Conservation (phyloP, 2,888 invertebrate species). For the Nebria brevicollis region DNA sequence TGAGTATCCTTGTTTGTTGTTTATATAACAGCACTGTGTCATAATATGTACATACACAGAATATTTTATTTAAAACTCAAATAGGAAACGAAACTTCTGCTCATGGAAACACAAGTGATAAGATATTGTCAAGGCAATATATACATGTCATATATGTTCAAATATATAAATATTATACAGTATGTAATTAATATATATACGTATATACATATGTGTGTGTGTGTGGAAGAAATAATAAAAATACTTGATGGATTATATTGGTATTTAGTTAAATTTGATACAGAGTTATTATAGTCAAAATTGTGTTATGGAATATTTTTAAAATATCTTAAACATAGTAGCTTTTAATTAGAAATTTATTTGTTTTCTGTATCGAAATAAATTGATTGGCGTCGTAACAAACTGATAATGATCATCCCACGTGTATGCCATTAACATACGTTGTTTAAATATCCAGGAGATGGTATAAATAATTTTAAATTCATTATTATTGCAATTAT, state of each 20-base stretch:
- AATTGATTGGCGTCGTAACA: too few relatives aligned
- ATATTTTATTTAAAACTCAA: slow-evolving; percentile 36
- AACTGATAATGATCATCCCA: too few relatives aligned
- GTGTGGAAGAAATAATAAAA: too few relatives aligned
- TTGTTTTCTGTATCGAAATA: too few relatives aligned
- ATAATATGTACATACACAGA: slow-evolving; percentile 26
- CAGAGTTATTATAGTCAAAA: not conserved
- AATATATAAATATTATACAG: too few relatives aligned
- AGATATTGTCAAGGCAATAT: slow-evolving; percentile 40
- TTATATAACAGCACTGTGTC: slow-evolving; percentile 26
- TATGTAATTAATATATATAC: not conserved
- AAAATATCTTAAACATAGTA: not conserved
- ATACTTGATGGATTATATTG: not conserved
- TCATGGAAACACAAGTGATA: slow-evolving; percentile 40
- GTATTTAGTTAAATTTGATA: not conserved
- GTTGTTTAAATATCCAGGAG: too few relatives aligned
- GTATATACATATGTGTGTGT: not conserved
- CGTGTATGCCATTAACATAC: too few relatives aligned
- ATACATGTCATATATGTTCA: slow-evolving; percentile 13
- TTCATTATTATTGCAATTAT: too few relatives aligned
- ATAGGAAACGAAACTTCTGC: slow-evolving; percentile 32
- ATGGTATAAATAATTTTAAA: too few relatives aligned
- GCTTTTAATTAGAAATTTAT: not conserved
- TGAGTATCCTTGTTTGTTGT: slow-evolving; percentile 21
- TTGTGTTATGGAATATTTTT: not conserved